phyloP scores from a whole-genome alignment of 2,113 vertebrate species.

The Scopus umbretta region DNA sequence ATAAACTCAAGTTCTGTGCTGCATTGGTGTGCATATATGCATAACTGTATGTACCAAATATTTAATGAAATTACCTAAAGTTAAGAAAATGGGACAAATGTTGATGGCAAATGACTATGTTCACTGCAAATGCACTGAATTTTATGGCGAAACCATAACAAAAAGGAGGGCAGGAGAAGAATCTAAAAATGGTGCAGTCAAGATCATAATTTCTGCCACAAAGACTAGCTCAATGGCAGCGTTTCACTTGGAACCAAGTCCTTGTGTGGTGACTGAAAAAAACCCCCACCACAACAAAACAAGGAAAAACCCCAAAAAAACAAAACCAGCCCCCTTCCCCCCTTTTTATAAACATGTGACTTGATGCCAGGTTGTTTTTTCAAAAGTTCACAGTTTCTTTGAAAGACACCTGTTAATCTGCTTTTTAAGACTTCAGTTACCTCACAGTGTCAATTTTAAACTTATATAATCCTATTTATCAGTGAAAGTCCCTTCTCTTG shows the following conservation, averaged over 20 bases:
- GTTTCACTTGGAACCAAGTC: neutral
- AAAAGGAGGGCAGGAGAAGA: neutral
- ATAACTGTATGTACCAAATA: neutral
- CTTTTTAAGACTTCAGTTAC: neutral
- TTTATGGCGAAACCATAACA: fast-evolving
- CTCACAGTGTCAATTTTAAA: neutral
- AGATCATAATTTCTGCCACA: neutral
- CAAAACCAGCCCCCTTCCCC: fast-evolving
- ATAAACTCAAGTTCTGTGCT: neutral
- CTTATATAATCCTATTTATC: neutral
- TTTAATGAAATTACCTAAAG: neutral
- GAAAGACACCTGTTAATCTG: neutral
- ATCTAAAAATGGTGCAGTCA: neutral
- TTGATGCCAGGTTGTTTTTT: neutral
- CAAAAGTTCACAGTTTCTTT: neutral
- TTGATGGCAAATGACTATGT: neutral
- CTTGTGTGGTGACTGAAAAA: neutral
- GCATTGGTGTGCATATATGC: fast-evolving
- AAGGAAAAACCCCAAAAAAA: neutral
- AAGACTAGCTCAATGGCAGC: neutral
- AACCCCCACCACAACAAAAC: neutral
- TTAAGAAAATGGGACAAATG: neutral
- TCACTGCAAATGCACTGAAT: neutral
- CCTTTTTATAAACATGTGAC: neutral
- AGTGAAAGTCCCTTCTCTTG: neutral